phyloP scores from a whole-genome alignment of 2,888 invertebrate species.

The Lutraria lutraria region DNA sequence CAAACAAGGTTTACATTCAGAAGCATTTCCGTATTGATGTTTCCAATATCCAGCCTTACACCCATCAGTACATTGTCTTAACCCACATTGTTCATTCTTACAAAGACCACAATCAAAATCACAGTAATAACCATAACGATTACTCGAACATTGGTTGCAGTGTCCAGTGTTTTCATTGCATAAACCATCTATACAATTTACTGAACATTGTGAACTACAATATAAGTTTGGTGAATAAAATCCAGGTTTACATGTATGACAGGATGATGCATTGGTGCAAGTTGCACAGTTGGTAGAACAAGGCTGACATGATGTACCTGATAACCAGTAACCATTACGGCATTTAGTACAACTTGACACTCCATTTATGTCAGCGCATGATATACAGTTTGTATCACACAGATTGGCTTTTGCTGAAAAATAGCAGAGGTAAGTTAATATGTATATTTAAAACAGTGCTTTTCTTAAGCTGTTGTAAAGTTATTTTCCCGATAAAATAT shows the following conservation, averaged over 20 bases:
- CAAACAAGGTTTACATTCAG: background rate
- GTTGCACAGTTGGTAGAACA: background rate
- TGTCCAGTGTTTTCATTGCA: background rate
- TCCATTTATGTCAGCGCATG: background rate
- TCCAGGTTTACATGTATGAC: background rate
- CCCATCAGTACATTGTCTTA: background rate
- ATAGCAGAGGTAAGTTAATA: background rate
- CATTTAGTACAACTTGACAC: background rate
- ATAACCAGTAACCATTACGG: background rate
- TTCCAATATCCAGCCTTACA: constrained; percentile 2
- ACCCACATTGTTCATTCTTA: background rate
- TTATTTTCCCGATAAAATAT: background rate
- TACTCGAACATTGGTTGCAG: background rate
- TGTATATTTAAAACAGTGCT: too few relatives aligned
- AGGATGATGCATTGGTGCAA: background rate
- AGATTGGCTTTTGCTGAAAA: background rate
- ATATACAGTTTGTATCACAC: background rate
- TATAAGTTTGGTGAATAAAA: background rate
- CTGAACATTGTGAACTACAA: background rate
- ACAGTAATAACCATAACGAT: background rate
- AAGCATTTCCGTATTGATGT: background rate
- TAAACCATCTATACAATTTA: background rate
- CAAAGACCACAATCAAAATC: background rate
- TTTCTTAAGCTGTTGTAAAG: background rate
- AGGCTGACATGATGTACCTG: background rate